These are phyloP conservation scores for Chroicocephalus ridibundus DNA, from an alignment of 2,113 vertebrate genomes.

Conservation along the genomic window DNA sequence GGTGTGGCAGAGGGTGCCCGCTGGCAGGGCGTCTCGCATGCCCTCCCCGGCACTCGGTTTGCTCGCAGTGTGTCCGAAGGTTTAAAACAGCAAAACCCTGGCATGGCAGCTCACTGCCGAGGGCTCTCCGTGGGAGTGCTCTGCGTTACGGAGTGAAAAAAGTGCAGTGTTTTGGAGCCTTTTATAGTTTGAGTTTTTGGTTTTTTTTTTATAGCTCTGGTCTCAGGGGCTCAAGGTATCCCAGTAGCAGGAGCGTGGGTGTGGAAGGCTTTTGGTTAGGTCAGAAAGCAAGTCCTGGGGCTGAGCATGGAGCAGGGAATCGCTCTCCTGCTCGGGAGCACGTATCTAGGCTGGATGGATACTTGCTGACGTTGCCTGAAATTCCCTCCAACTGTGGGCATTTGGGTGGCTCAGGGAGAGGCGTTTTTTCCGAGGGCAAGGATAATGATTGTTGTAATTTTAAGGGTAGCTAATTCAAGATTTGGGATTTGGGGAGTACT, in stretches of 20 bases:
- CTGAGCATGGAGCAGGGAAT: accelerated
- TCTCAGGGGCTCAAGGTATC: background rate
- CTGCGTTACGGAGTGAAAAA: accelerated
- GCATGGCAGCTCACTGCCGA: accelerated
- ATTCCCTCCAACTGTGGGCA: accelerated
- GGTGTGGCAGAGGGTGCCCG: background rate
- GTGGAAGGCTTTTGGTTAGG: background rate
- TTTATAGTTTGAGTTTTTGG: background rate
- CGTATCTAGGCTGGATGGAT: background rate
- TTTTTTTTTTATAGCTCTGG: background rate
- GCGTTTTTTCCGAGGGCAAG: background rate
- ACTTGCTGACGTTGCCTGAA: background rate
- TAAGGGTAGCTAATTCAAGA: background rate
- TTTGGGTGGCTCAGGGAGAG: background rate
- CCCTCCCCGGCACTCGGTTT: background rate
- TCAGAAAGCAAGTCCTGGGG: background rate
- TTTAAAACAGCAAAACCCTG: background rate
- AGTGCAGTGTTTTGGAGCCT: accelerated
- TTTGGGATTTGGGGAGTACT: background rate
- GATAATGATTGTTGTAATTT: background rate
- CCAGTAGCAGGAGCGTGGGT: accelerated
- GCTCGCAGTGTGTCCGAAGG: accelerated
- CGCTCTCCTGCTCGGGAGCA: accelerated
- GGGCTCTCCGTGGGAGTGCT: accelerated
- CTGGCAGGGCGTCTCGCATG: background rate